Evolutionary conservation across 2,797 vertebrate species (phyloP).

Genomic region (Neomorphus geoffroyi): DNA sequence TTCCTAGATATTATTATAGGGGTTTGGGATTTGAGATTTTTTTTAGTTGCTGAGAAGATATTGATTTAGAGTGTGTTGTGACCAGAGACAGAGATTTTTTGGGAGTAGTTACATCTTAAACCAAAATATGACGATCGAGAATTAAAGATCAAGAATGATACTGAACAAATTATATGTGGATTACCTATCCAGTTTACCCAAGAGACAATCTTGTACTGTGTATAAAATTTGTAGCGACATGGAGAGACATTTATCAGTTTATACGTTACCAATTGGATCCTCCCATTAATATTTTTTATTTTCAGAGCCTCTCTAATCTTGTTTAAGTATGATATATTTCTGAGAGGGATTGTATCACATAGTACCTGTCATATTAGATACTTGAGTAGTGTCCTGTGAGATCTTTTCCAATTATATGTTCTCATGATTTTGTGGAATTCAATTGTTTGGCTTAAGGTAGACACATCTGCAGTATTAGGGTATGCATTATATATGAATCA

Average conservation of each 20-base stretch:
- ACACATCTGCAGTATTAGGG: not conserved
- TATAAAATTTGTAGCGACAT: not conserved
- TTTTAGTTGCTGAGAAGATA: not conserved
- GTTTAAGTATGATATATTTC: not conserved
- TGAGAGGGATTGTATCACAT: not conserved
- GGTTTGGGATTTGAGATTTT: not conserved
- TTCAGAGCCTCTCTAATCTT: not conserved
- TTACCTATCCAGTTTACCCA: not conserved
- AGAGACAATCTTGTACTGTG: not conserved
- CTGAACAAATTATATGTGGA: not conserved
- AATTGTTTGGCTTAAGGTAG: rapidly evolving
- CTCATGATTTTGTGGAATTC: not conserved
- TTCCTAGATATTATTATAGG: not conserved
- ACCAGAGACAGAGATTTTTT: not conserved
- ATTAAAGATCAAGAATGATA: not conserved
- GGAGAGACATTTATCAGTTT: not conserved
- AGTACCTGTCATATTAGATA: not conserved
- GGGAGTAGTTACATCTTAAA: not conserved
- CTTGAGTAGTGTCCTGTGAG: not conserved
- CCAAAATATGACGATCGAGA: not conserved
- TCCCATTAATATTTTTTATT: not conserved
- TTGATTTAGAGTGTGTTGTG: not conserved
- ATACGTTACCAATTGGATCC: not conserved
- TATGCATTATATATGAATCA: not conserved
- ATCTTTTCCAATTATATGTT: not conserved